Evolutionary conservation across 2,888 invertebrate species (phyloP).

Genomic region (Hymenopus coronatus): DNA sequence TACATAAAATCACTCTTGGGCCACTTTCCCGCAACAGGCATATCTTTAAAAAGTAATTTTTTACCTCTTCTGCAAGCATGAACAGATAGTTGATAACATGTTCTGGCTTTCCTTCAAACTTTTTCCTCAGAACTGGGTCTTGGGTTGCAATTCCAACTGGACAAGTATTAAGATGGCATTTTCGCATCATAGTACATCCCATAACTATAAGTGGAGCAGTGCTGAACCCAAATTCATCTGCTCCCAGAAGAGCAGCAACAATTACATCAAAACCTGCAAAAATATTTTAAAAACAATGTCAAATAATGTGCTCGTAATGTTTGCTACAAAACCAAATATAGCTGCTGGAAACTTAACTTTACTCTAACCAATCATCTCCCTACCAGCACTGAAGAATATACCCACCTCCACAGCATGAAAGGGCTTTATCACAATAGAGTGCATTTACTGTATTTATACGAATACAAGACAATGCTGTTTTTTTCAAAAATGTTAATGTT

Average conservation of each 20-base stretch:
- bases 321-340: no score
- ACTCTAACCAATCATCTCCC: no score
- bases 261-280: conserved; percentile 83
- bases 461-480: no score
- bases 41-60: conserved; percentile 26
- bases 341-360: no score
- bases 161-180: conserved; percentile 98
- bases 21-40: no score
- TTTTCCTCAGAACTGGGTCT: conserved; percentile 90
- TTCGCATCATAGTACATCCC: conserved; percentile 99
- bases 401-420: no score
- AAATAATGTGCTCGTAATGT: not conserved
- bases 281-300: conserved; percentile 5
- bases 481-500: no score
- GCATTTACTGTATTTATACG: no score
- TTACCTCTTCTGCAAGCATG: conserved; percentile 94
- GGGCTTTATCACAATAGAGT: no score
- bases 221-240: conserved; percentile 98
- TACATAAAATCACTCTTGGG: no score
- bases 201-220: conserved; percentile 96
- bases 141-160: conserved; percentile 99
- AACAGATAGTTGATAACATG: conserved; percentile 97
- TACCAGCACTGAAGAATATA: no score
- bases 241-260: conserved; percentile 92
- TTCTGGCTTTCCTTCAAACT: conserved; percentile 96